A percentile compares a stretch with the other conserved stretches of the same genome.
Evolutionary conservation across 2,797 vertebrate species (phyloP).

Genomic region (Peromyscus melanophrys): DNA sequence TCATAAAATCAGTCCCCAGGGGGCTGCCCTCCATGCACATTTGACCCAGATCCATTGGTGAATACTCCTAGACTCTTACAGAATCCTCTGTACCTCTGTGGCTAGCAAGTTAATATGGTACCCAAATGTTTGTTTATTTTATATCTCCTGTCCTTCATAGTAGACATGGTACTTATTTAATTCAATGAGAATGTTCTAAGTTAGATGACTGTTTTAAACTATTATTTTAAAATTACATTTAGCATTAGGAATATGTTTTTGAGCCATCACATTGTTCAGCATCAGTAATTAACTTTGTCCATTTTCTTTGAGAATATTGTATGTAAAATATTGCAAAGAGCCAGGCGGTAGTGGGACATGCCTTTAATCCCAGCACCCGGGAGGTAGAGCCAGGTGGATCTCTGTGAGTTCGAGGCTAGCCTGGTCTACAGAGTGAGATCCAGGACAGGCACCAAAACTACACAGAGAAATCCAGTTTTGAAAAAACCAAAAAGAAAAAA

Average conservation of each 20-base stretch:
- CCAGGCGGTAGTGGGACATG: no score
- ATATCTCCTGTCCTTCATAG: background rate
- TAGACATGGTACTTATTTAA: slow-evolving; percentile 1
- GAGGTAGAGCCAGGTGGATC: no score
- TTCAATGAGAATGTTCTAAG: slow-evolving; percentile 14
- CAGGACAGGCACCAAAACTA: no score
- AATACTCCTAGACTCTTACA: background rate
- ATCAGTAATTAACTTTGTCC: background rate
- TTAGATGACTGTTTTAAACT: slow-evolving; percentile 52
- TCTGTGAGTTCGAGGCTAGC: no score
- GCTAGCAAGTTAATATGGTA: background rate
- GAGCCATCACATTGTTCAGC: slow-evolving; percentile 23
- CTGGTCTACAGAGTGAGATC: no score
- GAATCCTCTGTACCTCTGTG: background rate
- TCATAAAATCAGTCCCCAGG: background rate
- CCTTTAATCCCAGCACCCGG: no score
- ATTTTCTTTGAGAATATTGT: slow-evolving; percentile 55
- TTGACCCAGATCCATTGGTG: no score
- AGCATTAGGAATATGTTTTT: background rate
- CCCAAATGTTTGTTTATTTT: background rate
- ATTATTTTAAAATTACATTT: slow-evolving; percentile 38
- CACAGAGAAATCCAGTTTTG: no score
- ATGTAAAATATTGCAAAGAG: slow-evolving; percentile 26
- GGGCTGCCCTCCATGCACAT: background rate
- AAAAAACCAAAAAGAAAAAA: no score